Evolutionary conservation across 1,140 invertebrate genomes (phyloP).

Genomic region (Neodiprion lecontei): DNA sequence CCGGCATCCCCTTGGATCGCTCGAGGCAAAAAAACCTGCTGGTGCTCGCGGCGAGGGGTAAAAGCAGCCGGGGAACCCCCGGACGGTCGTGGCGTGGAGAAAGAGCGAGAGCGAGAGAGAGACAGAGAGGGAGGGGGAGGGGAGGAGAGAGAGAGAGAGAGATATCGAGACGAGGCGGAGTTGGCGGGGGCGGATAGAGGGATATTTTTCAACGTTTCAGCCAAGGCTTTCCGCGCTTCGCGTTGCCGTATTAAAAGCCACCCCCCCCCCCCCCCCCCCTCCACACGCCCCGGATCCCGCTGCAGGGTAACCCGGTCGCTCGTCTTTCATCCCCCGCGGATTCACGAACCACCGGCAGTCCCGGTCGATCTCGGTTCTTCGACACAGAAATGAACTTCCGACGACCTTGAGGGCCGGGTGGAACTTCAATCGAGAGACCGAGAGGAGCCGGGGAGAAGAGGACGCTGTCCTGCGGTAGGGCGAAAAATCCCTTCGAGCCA

Average conservation of each 20-base stretch:
- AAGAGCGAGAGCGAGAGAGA: neutral
- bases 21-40: neutral
- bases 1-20: neutral
- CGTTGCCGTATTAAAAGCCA: conserved; percentile 4
- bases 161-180: neutral
- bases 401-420: neutral
- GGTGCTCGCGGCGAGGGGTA: neutral
- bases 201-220: conserved; percentile 2
- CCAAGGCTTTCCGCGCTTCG: conserved; percentile 3
- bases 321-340: neutral
- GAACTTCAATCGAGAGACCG: neutral
- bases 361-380: neutral
- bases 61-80: conserved; percentile 7
- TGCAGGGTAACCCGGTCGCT: neutral
- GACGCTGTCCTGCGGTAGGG: neutral
- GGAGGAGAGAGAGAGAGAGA: neutral
- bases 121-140: neutral
- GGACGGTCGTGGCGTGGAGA: conserved; percentile 19
- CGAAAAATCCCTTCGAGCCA: neutral
- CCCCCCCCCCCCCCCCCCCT: neutral
- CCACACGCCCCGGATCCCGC: neutral
- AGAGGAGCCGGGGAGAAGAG: neutral
- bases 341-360: neutral
- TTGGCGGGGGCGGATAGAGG: neutral
- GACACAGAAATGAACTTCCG: neutral